Evolutionary conservation across 2,113 vertebrate genomes (phyloP).

Genomic region (Phoenicopterus ruber): DNA sequence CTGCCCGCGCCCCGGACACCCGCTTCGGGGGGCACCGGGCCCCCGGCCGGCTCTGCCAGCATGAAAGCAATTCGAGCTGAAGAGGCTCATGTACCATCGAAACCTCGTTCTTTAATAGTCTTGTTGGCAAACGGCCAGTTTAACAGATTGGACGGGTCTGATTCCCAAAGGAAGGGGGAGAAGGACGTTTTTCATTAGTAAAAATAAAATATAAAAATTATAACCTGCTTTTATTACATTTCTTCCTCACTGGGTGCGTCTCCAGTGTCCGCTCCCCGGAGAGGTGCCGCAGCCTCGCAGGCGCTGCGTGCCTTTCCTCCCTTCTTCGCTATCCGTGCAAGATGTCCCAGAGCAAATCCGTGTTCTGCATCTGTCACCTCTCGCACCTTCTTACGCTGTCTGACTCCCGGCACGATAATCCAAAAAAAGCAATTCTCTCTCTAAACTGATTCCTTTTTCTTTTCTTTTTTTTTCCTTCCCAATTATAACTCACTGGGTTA

Average conservation of each 20-base stretch:
- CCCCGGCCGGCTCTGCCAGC: neutral
- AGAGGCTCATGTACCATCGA: neutral
- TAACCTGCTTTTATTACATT: neutral
- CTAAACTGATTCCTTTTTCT: neutral
- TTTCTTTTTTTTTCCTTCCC: neutral
- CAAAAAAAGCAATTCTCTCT: neutral
- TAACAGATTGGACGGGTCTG: neutral
- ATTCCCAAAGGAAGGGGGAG: neutral
- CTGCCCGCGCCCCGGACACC: neutral
- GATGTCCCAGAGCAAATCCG: neutral
- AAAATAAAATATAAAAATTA: neutral
- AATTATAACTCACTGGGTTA: neutral
- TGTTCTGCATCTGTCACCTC: rapidly evolving
- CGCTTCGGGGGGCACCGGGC: neutral
- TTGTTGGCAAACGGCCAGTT: neutral
- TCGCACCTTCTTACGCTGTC: neutral
- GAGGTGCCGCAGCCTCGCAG: neutral
- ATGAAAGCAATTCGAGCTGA: neutral
- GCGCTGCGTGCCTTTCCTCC: neutral
- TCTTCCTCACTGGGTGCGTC: neutral
- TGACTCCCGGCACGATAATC: neutral
- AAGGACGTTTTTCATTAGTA: neutral
- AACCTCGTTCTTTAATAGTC: neutral
- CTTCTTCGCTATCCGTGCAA: rapidly evolving
- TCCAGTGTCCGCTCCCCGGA: rapidly evolving